These are phyloP conservation scores for Zosterops lateralis DNA, from an alignment of 2,113 vertebrate species.

Conservation along the genomic window DNA sequence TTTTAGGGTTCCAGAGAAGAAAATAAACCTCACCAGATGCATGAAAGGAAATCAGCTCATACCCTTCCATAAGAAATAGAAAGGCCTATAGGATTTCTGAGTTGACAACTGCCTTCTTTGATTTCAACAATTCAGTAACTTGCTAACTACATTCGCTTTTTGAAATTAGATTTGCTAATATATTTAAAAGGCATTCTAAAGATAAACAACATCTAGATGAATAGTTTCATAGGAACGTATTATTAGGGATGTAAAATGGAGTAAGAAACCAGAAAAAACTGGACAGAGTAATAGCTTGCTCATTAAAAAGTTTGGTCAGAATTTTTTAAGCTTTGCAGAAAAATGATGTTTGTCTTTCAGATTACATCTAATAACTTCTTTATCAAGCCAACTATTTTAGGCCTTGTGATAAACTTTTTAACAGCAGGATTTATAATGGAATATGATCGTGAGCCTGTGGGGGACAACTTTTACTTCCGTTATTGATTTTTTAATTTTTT, in stretches of 20 bases:
- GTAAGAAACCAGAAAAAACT: neutral
- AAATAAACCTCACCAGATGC: neutral
- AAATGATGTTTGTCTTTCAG: neutral
- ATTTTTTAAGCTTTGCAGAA: neutral
- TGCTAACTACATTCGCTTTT: neutral
- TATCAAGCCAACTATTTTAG: neutral
- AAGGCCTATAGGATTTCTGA: neutral
- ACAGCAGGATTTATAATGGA: neutral
- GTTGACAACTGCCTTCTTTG: neutral
- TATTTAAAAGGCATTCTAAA: neutral
- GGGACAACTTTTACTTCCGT: neutral
- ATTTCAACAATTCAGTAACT: neutral
- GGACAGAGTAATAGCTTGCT: neutral
- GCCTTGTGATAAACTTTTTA: neutral
- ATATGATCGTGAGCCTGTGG: neutral
- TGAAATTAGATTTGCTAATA: neutral
- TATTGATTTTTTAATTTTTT: neutral
- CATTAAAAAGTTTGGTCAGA: neutral
- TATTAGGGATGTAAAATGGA: neutral
- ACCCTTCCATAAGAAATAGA: neutral
- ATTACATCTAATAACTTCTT: neutral
- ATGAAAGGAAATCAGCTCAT: neutral
- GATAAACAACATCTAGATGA: neutral
- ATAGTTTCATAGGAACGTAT: neutral
- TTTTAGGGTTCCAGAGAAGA: neutral